Conservation (phyloP, 2,888 invertebrate genomes). For the Tenthredo notha region DNA sequence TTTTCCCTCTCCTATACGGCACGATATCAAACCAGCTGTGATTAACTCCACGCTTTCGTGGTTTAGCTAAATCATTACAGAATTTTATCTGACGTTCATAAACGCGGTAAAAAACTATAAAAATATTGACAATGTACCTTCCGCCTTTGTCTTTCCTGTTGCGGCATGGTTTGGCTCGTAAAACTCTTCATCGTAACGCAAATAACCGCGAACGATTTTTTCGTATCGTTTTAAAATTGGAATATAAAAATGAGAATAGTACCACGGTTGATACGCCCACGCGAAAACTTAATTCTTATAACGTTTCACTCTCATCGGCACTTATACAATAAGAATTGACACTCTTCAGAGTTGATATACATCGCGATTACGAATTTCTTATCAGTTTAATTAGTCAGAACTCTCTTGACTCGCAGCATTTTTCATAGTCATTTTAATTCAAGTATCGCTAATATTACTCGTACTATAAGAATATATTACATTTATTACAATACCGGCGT, state of each 20-base stretch:
- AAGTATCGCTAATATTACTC: neutral
- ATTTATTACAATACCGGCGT: neutral
- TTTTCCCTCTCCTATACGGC: neutral
- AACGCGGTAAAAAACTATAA: neutral
- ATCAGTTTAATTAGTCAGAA: neutral
- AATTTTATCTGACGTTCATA: neutral
- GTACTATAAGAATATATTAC: neutral
- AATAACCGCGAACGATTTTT: neutral
- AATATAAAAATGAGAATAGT: neutral
- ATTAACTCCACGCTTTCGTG: neutral
- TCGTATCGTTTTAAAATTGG: neutral
- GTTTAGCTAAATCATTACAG: neutral
- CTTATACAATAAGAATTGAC: neutral
- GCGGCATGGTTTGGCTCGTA: neutral
- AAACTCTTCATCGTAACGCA: neutral
- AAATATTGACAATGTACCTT: constrained; percentile 2
- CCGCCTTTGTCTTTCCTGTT: neutral
- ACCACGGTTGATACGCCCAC: neutral
- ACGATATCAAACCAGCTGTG: neutral
- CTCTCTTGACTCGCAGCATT: neutral
- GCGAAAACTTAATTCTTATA: neutral
- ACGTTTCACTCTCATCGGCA: neutral
- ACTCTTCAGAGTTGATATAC: neutral
- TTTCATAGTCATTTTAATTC: neutral
- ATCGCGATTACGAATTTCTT: constrained; percentile 6